Percentiles rank a stretch among this genome's conserved stretches.
Conservation (phyloP, 1,140 invertebrate genomes). For the Trichonephila inaurata region DNA sequence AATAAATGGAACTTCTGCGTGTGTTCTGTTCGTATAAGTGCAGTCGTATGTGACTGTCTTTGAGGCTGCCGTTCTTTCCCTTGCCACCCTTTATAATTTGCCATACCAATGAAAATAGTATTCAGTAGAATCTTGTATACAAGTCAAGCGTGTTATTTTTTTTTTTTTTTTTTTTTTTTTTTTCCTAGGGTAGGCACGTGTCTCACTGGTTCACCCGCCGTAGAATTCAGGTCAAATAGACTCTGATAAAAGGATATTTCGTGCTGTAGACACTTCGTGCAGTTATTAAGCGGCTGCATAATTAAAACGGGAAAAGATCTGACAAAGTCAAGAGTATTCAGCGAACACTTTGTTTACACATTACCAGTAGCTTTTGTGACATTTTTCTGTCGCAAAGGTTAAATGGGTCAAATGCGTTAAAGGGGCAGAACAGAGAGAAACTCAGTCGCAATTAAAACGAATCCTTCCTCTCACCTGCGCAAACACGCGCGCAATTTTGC, state of each 20-base stretch:
- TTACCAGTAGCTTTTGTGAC: too few species aligned
- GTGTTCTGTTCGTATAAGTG: too few species aligned
- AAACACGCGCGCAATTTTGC: background rate
- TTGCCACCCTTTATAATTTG: background rate
- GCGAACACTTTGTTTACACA: too few species aligned
- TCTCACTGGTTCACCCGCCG: background rate
- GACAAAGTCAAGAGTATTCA: background rate
- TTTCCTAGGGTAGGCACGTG: background rate
- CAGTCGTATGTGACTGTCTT: too few species aligned
- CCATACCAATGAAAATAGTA: background rate
- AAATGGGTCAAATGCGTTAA: background rate
- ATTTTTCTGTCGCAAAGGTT: background rate
- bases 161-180: background rate
- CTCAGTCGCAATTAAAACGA: background rate
- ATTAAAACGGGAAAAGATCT: background rate
- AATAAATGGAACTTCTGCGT: too few species aligned
- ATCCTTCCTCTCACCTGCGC: constrained; percentile 34
- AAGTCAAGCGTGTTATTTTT: background rate
- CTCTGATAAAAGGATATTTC: background rate
- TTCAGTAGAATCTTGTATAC: background rate
- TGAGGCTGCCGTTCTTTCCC: too few species aligned
- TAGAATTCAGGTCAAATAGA: background rate
- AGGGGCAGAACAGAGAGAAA: background rate
- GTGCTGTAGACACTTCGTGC: too few species aligned
- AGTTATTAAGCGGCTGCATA: background rate